phyloP scores from a whole-genome alignment of 1,140 invertebrate genomes.

The Zaprionus inermis region DNA sequence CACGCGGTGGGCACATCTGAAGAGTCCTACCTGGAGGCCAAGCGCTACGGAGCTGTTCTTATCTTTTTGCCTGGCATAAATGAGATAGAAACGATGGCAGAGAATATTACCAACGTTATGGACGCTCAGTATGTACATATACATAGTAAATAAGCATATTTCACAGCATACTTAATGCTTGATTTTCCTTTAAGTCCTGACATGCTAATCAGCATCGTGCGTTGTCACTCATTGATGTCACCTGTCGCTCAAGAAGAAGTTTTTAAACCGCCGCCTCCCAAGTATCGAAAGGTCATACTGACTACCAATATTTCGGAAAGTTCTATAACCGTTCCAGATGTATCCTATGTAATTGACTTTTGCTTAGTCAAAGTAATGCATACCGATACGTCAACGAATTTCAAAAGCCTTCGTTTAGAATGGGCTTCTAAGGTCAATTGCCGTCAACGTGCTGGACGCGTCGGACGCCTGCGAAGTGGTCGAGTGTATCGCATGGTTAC shows the following conservation, averaged over 20 bases:
- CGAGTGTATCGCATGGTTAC: slow-evolving; percentile 94
- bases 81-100: slow-evolving; percentile 88
- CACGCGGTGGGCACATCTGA: slow-evolving; percentile 30
- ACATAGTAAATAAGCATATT: not conserved
- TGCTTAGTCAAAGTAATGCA: slow-evolving; percentile 94
- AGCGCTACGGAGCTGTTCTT: slow-evolving; percentile 88
- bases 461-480: slow-evolving; percentile 93
- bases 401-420: slow-evolving; percentile 89
- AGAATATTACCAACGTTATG: slow-evolving; percentile 70
- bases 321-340: slow-evolving; percentile 97
- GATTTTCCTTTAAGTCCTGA: slow-evolving; percentile 8
- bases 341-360: slow-evolving; percentile 98
- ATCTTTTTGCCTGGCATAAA: slow-evolving; percentile 94
- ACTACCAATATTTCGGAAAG: slow-evolving; percentile 99
- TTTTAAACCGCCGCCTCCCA: slow-evolving; percentile 84
- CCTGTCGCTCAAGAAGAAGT: slow-evolving; percentile 64
- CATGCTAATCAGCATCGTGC: slow-evolving; percentile 61
- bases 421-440: slow-evolving; percentile 97
- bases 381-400: slow-evolving; percentile 91
- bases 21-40: slow-evolving; percentile 40
- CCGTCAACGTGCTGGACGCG: slow-evolving; percentile 94
- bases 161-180: not conserved
- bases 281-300: slow-evolving; percentile 93
- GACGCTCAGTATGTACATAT: slow-evolving; percentile 53
- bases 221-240: slow-evolving; percentile 77